Conservation (phyloP, 2,113 vertebrate genomes). For the Dipodomys spectabilis region DNA sequence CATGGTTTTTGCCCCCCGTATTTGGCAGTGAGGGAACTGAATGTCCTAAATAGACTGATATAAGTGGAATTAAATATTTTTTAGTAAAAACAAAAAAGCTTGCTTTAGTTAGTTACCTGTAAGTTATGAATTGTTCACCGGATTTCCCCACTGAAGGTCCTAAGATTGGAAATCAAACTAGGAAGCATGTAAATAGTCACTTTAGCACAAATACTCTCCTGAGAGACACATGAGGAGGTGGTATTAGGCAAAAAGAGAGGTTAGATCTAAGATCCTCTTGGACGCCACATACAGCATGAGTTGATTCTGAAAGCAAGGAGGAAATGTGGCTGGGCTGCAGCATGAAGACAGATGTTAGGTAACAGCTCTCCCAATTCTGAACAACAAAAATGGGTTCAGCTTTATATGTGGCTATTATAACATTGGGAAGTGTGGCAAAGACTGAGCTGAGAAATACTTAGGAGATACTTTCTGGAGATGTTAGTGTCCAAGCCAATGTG, state of each 20-base stretch:
- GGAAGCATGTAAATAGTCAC: background rate
- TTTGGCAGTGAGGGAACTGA: background rate
- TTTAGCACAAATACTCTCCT: background rate
- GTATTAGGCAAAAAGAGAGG: background rate
- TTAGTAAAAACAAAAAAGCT: background rate
- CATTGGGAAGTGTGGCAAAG: background rate
- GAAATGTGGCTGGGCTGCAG: background rate
- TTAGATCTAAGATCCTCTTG: background rate
- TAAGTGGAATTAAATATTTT: too few species aligned
- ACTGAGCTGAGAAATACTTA: background rate
- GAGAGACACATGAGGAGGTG: background rate
- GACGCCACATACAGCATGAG: background rate
- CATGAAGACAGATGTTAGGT: background rate
- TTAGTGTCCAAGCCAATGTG: background rate
- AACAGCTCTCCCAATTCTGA: background rate
- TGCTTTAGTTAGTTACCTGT: background rate
- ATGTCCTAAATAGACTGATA: too few species aligned
- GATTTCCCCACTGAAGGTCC: background rate
- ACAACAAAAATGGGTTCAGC: background rate
- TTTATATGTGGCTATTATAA: background rate
- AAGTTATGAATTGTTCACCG: background rate
- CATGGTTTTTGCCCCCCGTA: too few species aligned
- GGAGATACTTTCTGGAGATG: background rate
- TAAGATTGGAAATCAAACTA: background rate
- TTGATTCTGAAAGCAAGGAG: background rate